Evolutionary conservation across 2,888 invertebrate species (phyloP).

Genomic region (Drosophila peninsularis): DNA sequence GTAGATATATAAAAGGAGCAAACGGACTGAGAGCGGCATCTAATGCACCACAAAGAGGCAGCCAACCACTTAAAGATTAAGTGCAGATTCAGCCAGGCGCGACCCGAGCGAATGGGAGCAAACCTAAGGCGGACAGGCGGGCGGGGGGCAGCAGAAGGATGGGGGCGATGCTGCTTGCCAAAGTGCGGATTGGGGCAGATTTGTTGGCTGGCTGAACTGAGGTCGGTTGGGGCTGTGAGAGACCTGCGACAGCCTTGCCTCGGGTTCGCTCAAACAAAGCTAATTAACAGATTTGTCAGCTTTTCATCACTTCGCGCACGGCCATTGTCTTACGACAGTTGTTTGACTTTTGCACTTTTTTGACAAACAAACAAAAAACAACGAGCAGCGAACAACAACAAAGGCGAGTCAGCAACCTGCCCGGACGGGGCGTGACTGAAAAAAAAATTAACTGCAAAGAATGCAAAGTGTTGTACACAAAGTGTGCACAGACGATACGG

Average conservation of each 20-base stretch:
- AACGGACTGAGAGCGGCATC: conserved; percentile 19
- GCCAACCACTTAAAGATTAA: conserved; percentile 78
- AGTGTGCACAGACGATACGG: conserved; percentile 21
- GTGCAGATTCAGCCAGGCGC: conserved; percentile 75
- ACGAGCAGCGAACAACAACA: conserved; percentile 16
- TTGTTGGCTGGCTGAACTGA: conserved; percentile 3
- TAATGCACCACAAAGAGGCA: conserved; percentile 70
- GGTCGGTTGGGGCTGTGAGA: neutral
- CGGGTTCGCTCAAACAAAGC: conserved; percentile 74
- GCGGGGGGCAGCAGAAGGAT: conserved; percentile 20
- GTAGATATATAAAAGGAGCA: neutral
- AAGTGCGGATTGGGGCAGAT: conserved; percentile 8
- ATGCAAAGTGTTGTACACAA: conserved; percentile 62
- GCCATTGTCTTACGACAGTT: conserved; percentile 64
- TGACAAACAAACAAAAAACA: conserved; percentile 32
- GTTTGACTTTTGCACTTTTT: conserved; percentile 80
- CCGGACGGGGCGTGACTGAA: neutral
- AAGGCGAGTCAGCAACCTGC: conserved; percentile 26
- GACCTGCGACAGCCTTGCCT: neutral
- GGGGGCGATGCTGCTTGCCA: neutral
- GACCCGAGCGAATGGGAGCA: conserved; percentile 41
- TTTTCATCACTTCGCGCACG: conserved; percentile 70
- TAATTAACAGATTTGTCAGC: conserved; percentile 82
- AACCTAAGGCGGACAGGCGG: conserved; percentile 29
- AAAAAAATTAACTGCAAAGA: conserved; percentile 38